These are phyloP conservation scores for Limnephilus lunatus DNA, from an alignment of 2,888 invertebrate genomes.

Conservation along the genomic window DNA sequence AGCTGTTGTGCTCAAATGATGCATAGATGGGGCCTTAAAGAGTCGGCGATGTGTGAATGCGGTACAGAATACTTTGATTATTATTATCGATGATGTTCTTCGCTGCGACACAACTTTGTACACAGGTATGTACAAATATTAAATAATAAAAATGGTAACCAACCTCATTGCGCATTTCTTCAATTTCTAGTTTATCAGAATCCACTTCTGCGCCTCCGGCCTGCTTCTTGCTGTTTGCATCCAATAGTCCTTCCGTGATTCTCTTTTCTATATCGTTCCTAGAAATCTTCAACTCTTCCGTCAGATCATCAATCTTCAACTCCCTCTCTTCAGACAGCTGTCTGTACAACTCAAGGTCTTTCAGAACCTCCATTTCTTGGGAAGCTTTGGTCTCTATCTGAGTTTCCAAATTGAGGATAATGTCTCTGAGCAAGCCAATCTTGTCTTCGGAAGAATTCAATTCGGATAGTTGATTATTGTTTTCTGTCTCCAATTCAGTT, in stretches of 20 bases:
- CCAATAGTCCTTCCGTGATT: conserved; percentile 72
- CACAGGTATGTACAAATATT: not conserved
- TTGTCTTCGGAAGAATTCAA: conserved; percentile 87
- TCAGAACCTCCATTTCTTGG: conserved; percentile 80
- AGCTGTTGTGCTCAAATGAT: too few relatives aligned
- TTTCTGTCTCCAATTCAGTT: conserved; percentile 79
- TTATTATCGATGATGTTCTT: not conserved
- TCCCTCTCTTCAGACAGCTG: conserved; percentile 78
- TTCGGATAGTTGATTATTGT: conserved; percentile 83
- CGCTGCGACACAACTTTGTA: not conserved
- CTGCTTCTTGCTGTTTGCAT: conserved; percentile 67
- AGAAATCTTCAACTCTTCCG: conserved; percentile 77
- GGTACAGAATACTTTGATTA: not conserved
- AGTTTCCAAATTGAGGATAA: conserved; percentile 86
- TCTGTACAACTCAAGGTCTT: conserved; percentile 78
- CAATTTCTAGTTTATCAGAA: conserved; percentile 69
- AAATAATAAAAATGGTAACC: conserved; percentile 4
- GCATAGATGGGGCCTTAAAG: too few relatives aligned
- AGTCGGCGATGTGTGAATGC: too few relatives aligned
- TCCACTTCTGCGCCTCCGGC: conserved; percentile 69
- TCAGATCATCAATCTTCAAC: conserved; percentile 76
- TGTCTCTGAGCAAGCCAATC: conserved; percentile 84
- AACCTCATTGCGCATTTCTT: conserved; percentile 73
- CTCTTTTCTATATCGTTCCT: conserved; percentile 74
- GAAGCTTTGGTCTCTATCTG: conserved; percentile 84